Conservation (phyloP, 2,113 vertebrate species). For the Pelvicachromis taeniatus region DNA sequence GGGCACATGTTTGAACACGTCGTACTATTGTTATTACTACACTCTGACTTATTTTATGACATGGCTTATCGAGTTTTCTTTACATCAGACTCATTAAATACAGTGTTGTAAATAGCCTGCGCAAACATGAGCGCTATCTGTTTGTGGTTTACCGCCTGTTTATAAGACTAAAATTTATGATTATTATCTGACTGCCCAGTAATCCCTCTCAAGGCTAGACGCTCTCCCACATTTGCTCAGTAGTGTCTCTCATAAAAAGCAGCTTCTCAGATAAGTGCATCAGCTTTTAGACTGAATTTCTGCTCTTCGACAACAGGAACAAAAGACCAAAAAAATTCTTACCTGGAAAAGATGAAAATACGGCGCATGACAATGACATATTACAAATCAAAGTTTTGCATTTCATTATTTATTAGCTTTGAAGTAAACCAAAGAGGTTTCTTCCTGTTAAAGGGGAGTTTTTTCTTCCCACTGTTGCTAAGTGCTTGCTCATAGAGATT, state of each 20-base stretch:
- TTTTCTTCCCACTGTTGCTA: background rate
- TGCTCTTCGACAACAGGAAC: background rate
- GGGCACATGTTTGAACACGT: background rate
- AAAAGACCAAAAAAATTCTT: background rate
- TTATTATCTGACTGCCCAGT: background rate
- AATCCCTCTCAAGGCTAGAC: background rate
- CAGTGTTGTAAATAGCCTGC: background rate
- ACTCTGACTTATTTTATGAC: background rate
- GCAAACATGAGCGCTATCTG: background rate
- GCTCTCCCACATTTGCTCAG: background rate
- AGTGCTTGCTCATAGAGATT: background rate
- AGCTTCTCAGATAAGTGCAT: background rate
- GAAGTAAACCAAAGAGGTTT: background rate
- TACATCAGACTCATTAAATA: background rate
- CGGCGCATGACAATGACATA: background rate
- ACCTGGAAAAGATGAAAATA: background rate
- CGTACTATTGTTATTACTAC: background rate
- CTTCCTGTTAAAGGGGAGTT: background rate
- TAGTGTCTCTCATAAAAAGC: slow-evolving; percentile 25
- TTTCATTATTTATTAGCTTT: background rate
- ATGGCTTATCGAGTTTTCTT: background rate
- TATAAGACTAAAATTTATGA: slow-evolving; percentile 1
- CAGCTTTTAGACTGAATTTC: background rate
- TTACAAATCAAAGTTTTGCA: background rate
- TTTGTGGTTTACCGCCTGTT: background rate